Percentiles rank a stretch among this genome's conserved stretches.
phyloP scores from a whole-genome alignment of 2,797 vertebrate species.

The Remorina albescens region DNA sequence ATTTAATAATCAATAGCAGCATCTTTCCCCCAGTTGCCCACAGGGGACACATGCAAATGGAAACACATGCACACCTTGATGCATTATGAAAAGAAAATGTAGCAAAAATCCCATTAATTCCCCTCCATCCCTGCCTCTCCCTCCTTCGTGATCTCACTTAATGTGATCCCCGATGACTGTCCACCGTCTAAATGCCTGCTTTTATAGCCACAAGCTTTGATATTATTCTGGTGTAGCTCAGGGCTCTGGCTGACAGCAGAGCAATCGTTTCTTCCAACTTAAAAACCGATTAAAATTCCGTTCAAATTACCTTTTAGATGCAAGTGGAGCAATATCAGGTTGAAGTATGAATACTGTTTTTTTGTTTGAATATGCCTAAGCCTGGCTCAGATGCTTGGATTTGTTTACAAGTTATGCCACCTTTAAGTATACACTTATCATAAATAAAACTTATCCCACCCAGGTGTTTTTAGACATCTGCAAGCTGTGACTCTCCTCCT shows the following conservation, averaged over 20 bases:
- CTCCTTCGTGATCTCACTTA: constrained; percentile 65
- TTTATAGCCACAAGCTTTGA: constrained; percentile 58
- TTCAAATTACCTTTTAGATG: constrained; percentile 22
- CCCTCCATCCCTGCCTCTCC: constrained; percentile 38
- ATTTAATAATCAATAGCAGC: constrained; percentile 65
- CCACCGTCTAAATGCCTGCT: constrained; percentile 57
- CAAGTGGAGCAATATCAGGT: neutral
- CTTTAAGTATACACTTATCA: constrained; percentile 12
- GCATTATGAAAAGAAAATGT: constrained; percentile 55
- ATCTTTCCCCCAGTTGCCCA: constrained; percentile 36
- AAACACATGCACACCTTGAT: constrained; percentile 40
- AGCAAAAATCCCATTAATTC: constrained; percentile 69
- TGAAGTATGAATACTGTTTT: constrained; percentile 23
- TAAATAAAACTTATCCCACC: constrained; percentile 54
- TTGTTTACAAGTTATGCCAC: constrained; percentile 7
- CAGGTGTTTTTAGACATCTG: constrained; percentile 75
- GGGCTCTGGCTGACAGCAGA: constrained; percentile 34
- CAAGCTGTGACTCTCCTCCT: constrained; percentile 56
- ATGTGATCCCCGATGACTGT: constrained; percentile 72
- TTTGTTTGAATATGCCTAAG: constrained; percentile 6
- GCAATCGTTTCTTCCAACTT: constrained; percentile 28
- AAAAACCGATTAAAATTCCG: constrained; percentile 37
- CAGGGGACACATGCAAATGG: constrained; percentile 22
- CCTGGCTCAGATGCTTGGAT: neutral
- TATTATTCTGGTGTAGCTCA: constrained; percentile 40